phyloP scores from a whole-genome alignment of 2,888 invertebrate genomes.

The Cryptus armator region DNA sequence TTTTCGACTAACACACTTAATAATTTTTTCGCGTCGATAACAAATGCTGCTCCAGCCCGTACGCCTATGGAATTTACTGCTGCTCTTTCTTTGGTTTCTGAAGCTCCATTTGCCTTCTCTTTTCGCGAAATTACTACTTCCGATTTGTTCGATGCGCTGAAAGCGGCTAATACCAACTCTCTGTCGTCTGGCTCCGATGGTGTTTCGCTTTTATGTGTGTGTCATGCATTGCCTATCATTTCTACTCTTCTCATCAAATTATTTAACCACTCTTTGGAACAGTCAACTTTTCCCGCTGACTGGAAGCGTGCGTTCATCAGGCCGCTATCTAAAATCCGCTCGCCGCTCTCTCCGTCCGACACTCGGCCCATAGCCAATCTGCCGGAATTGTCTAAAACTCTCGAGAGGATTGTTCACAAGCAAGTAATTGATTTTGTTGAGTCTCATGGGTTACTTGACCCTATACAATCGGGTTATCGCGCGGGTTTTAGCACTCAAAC shows the following conservation, averaged over 20 bases:
- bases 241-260: no score
- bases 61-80: no score
- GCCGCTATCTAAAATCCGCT: no score
- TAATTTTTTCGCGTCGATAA: background rate
- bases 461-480: constrained; percentile 18
- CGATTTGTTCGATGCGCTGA: no score
- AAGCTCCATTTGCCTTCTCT: no score
- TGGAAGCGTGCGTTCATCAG: no score
- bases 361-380: constrained; percentile 34
- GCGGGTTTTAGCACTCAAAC: constrained; percentile 15
- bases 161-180: no score
- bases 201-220: no score
- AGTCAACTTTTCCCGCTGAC: background rate
- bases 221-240: no score
- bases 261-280: background rate
- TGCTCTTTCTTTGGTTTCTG: no score
- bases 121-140: no score
- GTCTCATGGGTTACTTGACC: background rate
- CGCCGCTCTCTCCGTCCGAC: background rate
- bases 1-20: background rate
- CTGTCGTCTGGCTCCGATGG: no score
- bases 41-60: background rate
- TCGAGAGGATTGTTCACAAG: constrained; percentile 19
- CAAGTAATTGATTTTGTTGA: background rate
- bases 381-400: constrained; percentile 23